Evolutionary conservation across 2,888 invertebrate species (phyloP), one percentile per base, ranked within the genome.

Genomic region (Catocala nupta): DNA sequence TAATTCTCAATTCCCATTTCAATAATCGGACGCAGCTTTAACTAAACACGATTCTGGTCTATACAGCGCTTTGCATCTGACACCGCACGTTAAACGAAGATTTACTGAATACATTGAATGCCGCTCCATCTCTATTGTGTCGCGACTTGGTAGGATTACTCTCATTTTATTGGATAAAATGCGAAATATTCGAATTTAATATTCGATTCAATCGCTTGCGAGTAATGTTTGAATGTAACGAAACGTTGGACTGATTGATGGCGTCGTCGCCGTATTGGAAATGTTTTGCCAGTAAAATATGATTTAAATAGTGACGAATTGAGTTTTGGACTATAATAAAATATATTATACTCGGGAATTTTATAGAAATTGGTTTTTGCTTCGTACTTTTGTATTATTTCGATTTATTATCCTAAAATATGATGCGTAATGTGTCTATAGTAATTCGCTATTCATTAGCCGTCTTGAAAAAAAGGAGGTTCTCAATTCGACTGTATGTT

Each of bases 51-150:
- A 70, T 77, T 71, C 59, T 65, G 70, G 64, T 60, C 54, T 64
- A 64, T 70, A 70, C 54, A 73, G 58, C 71, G 74, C 71, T 81
- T 80, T 82, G 82, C 81, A 75, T 71, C 76, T 83, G 83, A 84
- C 81, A 83, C 75, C 76, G 68, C 58, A 58, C 70, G 70, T 67
- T 81, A 65, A 79, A 78, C 70, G 74, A 84, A 80, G 80, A 84
- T 85, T 82, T 82, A 83, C 75, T 75, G 81, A 83, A 80, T 74
- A 77, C 77, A 70, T 69, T 77, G 68, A 75, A 71, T 73, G 69
- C 73, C 72, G 69, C 68, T 60, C 70, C 68, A 53, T 63, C 63
- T 65, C 71, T 66, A 77, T 77, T 79, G 77, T 78, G 68, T 70
- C 63, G 56, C 65, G 63, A 71, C 57, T 67, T 62, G 55, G 67